Base-by-base conservation (phyloP, 1,140 invertebrate species). In the Drosophila burlai region DNA sequence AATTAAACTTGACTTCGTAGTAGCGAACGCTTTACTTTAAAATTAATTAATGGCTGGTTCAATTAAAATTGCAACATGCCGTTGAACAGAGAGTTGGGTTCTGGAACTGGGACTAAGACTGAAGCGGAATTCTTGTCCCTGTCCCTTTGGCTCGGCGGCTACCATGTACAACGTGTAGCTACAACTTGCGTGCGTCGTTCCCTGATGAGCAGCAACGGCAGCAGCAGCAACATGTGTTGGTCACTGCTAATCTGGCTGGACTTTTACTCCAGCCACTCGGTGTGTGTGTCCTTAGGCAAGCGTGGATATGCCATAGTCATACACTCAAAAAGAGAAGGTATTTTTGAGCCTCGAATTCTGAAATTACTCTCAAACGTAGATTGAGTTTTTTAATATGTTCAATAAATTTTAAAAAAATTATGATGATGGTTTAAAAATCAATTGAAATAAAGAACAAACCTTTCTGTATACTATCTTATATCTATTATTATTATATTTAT, bases 41-140 rank as follows among this genome's bases (percentile, higher is more conserved):
- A 89, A 89, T 83, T 89, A 89, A 89, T 89, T 89, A 89, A 89
- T 89, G 81, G 71, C 78, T 89, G 84, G 74, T 89, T 84, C 84
- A 89, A 89, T 89, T 89, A 89, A 89, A 89, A 89, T 89, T 89
- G 81, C 84, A 83, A 91, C 86, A 91, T 85, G 85, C 86, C 67
- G 86, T 91, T 82, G 85, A 86, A 80, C 83, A 80, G 46, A 55
- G 31, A 40, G 18, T 18, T 60, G 67, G 47, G 63, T 4, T 29
- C 15, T 26, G 47, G 18, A 26, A 61, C 78, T 68, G 65, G 58
- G 52, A 34, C 11, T 62, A 4, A 18, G 40, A 24, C 11, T 62
- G 38, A 18, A 31, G 54, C 29, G 24, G 38, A 65, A 57, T 80
- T 62, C 61, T 45, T 65, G 55, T 63, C 68, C 66, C 76, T 60